Base-by-base conservation (phyloP, 37 sponge, comb jelly and placozoan genomes). In the Oopsacas minuta region DNA sequence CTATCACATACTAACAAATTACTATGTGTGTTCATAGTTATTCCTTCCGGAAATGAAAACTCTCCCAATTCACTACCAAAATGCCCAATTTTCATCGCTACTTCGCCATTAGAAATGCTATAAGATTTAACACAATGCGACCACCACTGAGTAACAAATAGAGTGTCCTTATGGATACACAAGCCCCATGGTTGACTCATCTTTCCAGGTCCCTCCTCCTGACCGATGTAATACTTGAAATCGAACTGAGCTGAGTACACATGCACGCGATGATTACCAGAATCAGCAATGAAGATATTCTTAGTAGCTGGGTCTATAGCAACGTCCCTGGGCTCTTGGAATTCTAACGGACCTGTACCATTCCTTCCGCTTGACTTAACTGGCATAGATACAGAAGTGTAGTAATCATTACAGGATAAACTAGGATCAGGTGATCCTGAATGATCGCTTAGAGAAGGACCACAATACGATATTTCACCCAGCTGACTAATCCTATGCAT, bases 131-230 rank as follows among this genome's bases (percentile, higher is more conserved):
- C 75, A 61, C 75, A 61, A 12, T 61, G 75, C 28, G 75, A 61
- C 75, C 75, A 61, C 75, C 75, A 61, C 75, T 61, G 75, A 5
- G 75, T 61, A 25, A 61, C 75, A 34, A 61, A 61, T 25, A 61
- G 75, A 3, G 75, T 61, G 75, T 61, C 75, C 1, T n/a, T 10
- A 34, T 61, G 30, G 75, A 61, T 61, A n/a, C 28, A 61, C 32
- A 61, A 34, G 17, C 75, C 75, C 75, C 75, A 61, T 25, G 75
- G 75, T 34, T 61, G 75, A 12, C 30, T 61, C 75, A 61, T 61
- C 75, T 61, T 61, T 5, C 75, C 75, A 5, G 75, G 28, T 3
- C 83, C 87, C 86, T 88, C 84, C 81, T 86, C 22, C 81, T 32
- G 36, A 22, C 52, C 46, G 84, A 84, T 39, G 84, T 84, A 23